Percentiles rank a stretch among this genome's conserved stretches.
phyloP scores from a whole-genome alignment of 2,113 vertebrate species.

The Tringa solitaria region DNA sequence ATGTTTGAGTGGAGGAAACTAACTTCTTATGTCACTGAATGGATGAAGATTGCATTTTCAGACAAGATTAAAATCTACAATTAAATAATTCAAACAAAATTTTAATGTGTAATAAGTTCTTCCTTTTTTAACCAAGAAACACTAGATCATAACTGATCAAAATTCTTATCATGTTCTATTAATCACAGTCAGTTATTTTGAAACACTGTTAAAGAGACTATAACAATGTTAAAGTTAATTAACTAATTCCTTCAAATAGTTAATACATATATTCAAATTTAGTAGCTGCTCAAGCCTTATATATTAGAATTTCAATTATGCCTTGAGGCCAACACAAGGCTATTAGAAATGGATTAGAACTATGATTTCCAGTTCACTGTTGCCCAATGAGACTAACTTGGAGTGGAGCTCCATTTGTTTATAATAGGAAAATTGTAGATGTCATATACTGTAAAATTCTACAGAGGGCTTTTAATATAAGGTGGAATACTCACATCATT shows the following conservation, averaged over 20 bases:
- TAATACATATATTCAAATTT: slow-evolving; percentile 60
- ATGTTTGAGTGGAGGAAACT: slow-evolving; percentile 23
- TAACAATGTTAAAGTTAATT: slow-evolving; percentile 79
- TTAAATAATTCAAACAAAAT: slow-evolving; percentile 71
- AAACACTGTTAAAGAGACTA: slow-evolving; percentile 67
- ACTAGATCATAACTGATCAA: slow-evolving; percentile 71
- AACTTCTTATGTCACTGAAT: slow-evolving; percentile 59
- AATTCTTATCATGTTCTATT: slow-evolving; percentile 74
- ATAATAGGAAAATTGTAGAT: slow-evolving; percentile 32
- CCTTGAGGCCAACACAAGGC: slow-evolving; percentile 23
- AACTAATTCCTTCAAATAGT: slow-evolving; percentile 62
- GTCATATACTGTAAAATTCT: not conserved
- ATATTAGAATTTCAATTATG: slow-evolving; percentile 51
- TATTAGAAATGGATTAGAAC: slow-evolving; percentile 54
- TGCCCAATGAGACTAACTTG: slow-evolving; percentile 6
- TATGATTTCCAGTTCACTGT: slow-evolving; percentile 53
- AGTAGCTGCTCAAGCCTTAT: slow-evolving; percentile 62
- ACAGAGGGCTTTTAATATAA: not conserved
- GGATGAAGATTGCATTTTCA: slow-evolving; percentile 71
- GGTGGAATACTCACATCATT: not conserved
- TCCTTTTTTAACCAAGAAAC: slow-evolving; percentile 53
- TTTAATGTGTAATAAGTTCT: slow-evolving; percentile 66
- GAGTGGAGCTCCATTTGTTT: not conserved
- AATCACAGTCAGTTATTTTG: slow-evolving; percentile 73
- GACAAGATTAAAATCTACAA: slow-evolving; percentile 73